These are phyloP conservation scores for Alca torda DNA, from an alignment of 2,797 vertebrate genomes.

Conservation along the genomic window DNA sequence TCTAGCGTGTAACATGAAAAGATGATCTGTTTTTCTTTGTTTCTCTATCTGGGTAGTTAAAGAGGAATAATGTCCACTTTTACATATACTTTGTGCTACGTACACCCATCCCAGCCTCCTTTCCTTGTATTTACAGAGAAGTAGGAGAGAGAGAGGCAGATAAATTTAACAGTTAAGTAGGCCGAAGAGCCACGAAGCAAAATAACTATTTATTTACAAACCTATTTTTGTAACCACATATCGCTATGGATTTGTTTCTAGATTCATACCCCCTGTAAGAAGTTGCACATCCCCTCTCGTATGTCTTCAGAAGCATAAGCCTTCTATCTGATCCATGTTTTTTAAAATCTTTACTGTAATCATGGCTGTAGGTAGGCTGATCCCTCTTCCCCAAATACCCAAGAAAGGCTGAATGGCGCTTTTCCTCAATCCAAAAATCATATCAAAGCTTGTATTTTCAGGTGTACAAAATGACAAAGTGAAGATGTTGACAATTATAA, in stretches of 20 bases:
- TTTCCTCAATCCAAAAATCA: neutral
- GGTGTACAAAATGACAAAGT: neutral
- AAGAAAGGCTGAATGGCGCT: neutral
- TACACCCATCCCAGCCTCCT: neutral
- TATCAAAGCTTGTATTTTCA: neutral
- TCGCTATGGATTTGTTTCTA: neutral
- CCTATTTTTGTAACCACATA: neutral
- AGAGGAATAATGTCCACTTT: neutral
- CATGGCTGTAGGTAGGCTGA: neutral
- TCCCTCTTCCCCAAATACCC: neutral
- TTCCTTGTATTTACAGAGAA: neutral
- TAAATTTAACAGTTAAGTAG: neutral
- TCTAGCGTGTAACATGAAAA: neutral
- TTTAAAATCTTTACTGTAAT: neutral
- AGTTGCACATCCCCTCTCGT: neutral
- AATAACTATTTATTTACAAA: neutral
- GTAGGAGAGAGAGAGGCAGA: neutral
- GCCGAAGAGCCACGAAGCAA: neutral
- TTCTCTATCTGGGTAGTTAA: neutral
- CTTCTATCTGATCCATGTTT: neutral
- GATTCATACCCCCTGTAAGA: neutral
- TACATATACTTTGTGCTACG: neutral
- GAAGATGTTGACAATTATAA: neutral
- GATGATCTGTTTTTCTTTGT: neutral
- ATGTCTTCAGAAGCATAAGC: neutral